phyloP scores from a whole-genome alignment of 2,113 vertebrate genomes.

The Mesembrinibis cayennensis region DNA sequence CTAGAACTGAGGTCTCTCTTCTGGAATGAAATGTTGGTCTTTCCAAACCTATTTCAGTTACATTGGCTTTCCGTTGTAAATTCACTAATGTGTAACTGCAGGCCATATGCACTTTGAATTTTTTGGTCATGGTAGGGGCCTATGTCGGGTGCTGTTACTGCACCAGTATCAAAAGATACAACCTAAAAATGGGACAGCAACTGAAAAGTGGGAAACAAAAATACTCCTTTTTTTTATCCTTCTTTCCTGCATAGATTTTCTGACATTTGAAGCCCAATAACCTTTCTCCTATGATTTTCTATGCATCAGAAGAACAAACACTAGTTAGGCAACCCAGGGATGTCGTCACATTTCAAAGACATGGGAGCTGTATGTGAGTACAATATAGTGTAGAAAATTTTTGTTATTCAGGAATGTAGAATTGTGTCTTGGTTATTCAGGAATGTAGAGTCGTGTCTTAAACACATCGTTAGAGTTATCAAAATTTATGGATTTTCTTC shows the following conservation, averaged over 20 bases:
- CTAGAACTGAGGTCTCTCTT: not conserved
- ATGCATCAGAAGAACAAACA: not conserved
- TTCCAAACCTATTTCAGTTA: not conserved
- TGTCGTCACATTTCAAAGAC: not conserved
- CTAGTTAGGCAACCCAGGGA: not conserved
- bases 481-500: not conserved
- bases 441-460: not conserved
- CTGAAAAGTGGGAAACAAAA: not conserved
- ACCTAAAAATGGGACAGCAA: not conserved
- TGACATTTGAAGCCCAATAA: not conserved
- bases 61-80: not conserved
- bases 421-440: not conserved
- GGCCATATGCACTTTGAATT: not conserved
- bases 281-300: not conserved
- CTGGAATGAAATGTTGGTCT: not conserved
- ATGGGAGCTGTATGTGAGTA: not conserved
- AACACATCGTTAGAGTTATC: not conserved
- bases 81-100: not conserved
- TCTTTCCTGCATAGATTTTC: not conserved
- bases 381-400: not conserved
- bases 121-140: not conserved
- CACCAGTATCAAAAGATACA: not conserved
- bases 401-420: not conserved
- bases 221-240: too few relatives aligned
- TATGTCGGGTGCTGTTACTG: not conserved